A percentile compares a stretch with the other conserved stretches of the same genome.
Conservation (phyloP, 2,113 vertebrate genomes). For the Gallinago paraguaiae region DNA sequence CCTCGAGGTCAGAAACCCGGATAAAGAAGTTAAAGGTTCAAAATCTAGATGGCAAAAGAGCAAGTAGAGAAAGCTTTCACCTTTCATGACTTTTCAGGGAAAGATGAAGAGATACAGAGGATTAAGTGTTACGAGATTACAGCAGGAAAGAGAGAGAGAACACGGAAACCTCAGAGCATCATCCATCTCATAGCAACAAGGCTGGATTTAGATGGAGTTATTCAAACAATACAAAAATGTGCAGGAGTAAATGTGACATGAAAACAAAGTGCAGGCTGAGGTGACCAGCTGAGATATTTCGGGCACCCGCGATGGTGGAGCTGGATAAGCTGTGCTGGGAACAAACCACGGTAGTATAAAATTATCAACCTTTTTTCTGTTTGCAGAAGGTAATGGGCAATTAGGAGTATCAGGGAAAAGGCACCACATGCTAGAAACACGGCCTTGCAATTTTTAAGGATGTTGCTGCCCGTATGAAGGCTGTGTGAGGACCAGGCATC, state of each 20-base stretch:
- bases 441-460: background rate
- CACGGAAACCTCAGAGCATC: background rate
- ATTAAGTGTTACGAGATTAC: constrained; percentile 15
- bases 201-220: constrained; percentile 1
- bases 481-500: background rate
- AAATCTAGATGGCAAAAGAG: background rate
- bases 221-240: background rate
- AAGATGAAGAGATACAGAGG: background rate
- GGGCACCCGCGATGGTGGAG: background rate
- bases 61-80: background rate
- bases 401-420: background rate
- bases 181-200: constrained; percentile 43
- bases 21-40: background rate
- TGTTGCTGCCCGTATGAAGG: background rate
- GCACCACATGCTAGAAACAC: no score
- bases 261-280: background rate
- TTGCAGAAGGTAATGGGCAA: background rate
- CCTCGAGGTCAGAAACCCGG: background rate
- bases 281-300: background rate
- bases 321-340: background rate
- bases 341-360: background rate
- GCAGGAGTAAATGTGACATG: background rate
- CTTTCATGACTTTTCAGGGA: constrained; percentile 4
- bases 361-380: background rate
- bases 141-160: background rate